Evolutionary conservation across 1,140 invertebrate species (phyloP), one percentile per base, ranked within the genome.

Genomic region (Bombus confusus): DNA sequence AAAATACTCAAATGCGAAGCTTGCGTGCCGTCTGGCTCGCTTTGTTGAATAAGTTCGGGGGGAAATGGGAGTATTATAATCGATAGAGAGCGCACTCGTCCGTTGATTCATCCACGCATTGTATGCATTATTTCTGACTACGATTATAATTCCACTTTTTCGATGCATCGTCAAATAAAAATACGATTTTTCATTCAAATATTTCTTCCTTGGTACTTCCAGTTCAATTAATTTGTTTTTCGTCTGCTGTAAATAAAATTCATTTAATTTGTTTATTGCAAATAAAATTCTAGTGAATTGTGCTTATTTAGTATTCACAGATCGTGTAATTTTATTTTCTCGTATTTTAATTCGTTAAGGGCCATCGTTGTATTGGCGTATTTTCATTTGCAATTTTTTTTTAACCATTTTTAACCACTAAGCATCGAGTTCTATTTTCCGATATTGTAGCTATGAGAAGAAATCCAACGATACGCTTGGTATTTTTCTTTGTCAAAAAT

Each of bases 1-100:
- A 83, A 83, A 83, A 83, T 69, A 69, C 43, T 39, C 18, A 37
- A 25, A 31, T 10, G 59, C 18, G 18, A 68, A 18, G 73, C 28
- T 83, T 34, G 73, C 82, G 82, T 83, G 82, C 64, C 3, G 71
- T 39, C 13, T 47, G n/a, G 71, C 59, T 72, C 43, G 37, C 64
- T 71, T 69, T 47, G 74, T 83, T 77, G 43, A 76, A 69, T 52
- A 83, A 59, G n/a, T 34, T 68, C 34, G 12, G 69, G 31, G 13
- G 22, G 18, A 37, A 52, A 62, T 28, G 81, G 34, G 22, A 47
- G 80, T 47, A 52, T 64, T 82, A 66, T 37, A 69, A 83, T 83
- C 82, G 64, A 83, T 83, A 66, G 74, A 47, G 57, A n/a, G 71
- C n/a, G 28, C 57, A 34, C 52, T 43, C 69, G 52, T 47, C 52